Percentiles rank a stretch among this genome's conserved stretches.
phyloP scores from a whole-genome alignment of 1,140 invertebrate genomes.

The Aphaenogaster ashmeadi region DNA sequence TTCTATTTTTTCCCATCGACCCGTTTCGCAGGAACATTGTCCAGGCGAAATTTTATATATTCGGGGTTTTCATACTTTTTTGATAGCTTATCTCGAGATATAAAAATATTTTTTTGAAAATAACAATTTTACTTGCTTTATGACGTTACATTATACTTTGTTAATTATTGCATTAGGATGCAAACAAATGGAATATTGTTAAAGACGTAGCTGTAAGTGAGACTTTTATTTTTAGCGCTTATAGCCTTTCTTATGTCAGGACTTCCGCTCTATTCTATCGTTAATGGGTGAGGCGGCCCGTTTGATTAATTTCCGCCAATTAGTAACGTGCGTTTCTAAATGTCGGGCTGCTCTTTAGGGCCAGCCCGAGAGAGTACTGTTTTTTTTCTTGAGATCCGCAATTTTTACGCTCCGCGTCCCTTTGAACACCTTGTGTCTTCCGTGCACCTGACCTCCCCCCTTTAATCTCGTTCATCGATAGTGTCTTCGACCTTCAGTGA shows the following conservation, averaged over 20 bases:
- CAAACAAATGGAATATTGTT: not conserved
- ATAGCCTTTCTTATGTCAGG: not conserved
- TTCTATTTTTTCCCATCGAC: constrained; percentile 16
- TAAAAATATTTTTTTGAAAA: constrained; percentile 13
- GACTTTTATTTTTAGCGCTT: constrained; percentile 4
- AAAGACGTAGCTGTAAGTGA: not conserved
- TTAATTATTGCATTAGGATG: constrained; percentile 4
- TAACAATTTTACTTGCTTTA: not conserved
- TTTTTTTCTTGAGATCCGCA: constrained; percentile 7
- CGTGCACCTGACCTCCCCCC: constrained; percentile 56
- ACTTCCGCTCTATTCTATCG: not conserved
- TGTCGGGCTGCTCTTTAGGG: constrained; percentile 46
- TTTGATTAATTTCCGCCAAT: constrained; percentile 62
- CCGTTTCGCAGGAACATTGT: constrained; percentile 25
- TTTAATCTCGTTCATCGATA: constrained; percentile 58
- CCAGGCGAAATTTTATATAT: constrained; percentile 26
- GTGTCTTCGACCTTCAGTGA: constrained; percentile 57
- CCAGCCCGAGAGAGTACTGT: not conserved
- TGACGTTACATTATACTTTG: not conserved
- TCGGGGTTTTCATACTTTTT: not conserved
- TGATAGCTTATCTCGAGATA: constrained; percentile 1
- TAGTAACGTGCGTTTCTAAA: constrained; percentile 33
- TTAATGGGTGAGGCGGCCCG: constrained; percentile 24
- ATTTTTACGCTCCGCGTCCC: constrained; percentile 39
- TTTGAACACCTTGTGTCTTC: constrained; percentile 23